Evolutionary conservation across 2,113 vertebrate genomes (phyloP).

Genomic region (Pelodiscus sinensis): DNA sequence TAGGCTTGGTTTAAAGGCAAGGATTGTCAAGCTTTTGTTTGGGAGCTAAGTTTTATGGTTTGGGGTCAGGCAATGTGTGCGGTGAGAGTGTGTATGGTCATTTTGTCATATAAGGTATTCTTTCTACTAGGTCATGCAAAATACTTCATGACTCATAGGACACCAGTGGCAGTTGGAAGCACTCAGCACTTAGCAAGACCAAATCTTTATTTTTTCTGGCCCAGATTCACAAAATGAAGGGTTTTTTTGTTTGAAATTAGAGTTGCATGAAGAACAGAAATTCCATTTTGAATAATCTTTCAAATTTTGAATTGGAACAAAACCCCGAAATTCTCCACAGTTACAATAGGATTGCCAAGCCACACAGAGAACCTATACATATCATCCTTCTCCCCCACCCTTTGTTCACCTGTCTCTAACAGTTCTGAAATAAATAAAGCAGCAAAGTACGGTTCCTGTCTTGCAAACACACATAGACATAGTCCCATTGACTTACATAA

Average conservation of each 20-base stretch:
- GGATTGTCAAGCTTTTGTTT: conserved; percentile 65
- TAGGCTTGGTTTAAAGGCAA: conserved; percentile 66
- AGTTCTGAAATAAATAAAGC: conserved; percentile 4
- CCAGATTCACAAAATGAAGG: neutral
- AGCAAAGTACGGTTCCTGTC: conserved; percentile 13
- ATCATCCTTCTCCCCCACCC: neutral
- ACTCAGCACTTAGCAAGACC: conserved; percentile 38
- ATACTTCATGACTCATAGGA: conserved; percentile 15
- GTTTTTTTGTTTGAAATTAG: neutral
- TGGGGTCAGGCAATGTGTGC: conserved; percentile 62
- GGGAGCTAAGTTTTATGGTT: conserved; percentile 57
- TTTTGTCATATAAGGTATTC: neutral
- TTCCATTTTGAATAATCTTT: conserved; percentile 26
- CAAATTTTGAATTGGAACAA: neutral
- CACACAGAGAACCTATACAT: neutral
- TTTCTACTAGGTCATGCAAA: conserved; percentile 50
- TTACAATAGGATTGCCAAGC: neutral
- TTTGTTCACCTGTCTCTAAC: conserved; percentile 3
- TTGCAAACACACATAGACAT: conserved; percentile 27
- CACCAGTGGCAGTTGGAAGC: conserved; percentile 32
- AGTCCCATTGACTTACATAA: neutral
- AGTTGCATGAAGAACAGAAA: neutral
- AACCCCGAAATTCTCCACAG: neutral
- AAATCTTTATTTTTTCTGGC: neutral
- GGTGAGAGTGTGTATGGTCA: conserved; percentile 21